Conservation (phyloP, 2,888 invertebrate species). For the Oscheius myriophilus region DNA sequence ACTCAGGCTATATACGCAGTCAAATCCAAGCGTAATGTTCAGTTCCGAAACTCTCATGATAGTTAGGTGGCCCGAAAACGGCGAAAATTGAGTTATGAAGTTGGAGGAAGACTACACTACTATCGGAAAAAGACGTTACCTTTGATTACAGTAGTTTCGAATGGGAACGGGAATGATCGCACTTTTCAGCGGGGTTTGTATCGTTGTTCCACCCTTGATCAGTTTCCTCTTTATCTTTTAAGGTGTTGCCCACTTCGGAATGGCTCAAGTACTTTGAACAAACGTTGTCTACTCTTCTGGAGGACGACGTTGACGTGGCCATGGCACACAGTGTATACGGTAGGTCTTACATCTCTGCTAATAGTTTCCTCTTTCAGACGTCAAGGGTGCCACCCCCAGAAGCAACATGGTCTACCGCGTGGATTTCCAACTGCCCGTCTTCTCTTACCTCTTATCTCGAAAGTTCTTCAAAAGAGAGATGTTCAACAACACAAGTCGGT, state of each 20-base stretch:
- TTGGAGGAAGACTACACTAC: no score
- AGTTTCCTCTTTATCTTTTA: neutral
- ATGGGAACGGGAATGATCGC: no score
- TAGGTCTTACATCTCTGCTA: slow-evolving; percentile 9
- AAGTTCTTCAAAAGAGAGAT: slow-evolving; percentile 29
- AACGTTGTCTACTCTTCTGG: slow-evolving; percentile 34
- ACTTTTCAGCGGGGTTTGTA: no score
- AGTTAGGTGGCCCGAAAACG: no score
- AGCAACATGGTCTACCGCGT: slow-evolving; percentile 42
- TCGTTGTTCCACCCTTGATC: no score
- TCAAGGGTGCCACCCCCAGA: slow-evolving; percentile 29
- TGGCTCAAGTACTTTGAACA: slow-evolving; percentile 49
- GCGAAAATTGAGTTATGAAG: no score
- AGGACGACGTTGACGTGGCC: slow-evolving; percentile 41
- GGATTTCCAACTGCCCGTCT: slow-evolving; percentile 39
- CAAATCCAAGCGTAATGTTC: no score
- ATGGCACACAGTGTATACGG: slow-evolving; percentile 55
- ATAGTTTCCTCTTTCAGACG: slow-evolving; percentile 31
- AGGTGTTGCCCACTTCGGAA: slow-evolving; percentile 41
- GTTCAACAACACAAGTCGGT: slow-evolving; percentile 8
- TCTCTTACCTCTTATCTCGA: slow-evolving; percentile 49
- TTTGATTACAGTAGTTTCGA: no score
- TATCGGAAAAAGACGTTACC: no score
- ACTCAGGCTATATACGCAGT: no score
- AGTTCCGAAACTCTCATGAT: no score